Evolutionary conservation across 2,888 invertebrate genomes (phyloP).

Genomic region (Phyto melanocephala): DNA sequence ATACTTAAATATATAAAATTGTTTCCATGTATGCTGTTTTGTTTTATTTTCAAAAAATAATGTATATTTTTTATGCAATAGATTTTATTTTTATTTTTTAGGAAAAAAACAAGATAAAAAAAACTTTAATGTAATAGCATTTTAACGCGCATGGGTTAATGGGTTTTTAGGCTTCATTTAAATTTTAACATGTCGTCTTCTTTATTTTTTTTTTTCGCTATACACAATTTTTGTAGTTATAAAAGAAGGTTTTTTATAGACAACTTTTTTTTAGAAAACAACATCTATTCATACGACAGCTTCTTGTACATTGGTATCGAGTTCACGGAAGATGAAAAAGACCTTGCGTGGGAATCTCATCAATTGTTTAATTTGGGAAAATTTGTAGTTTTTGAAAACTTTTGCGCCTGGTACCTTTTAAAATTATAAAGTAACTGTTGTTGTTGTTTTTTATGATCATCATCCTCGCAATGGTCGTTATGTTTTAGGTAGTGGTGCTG

Average conservation of each 20-base stretch:
- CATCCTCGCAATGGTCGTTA: neutral
- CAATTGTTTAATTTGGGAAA: constrained; percentile 56
- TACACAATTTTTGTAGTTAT: neutral
- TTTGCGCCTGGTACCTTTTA: neutral
- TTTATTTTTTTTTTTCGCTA: neutral
- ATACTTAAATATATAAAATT: neutral
- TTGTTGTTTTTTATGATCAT: constrained; percentile 19
- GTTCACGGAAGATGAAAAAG: constrained; percentile 66
- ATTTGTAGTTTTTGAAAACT: constrained; percentile 28
- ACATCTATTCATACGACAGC: neutral
- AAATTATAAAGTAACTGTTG: constrained; percentile 6
- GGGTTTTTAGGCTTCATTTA: constrained; percentile 59
- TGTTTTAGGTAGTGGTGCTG: constrained; percentile 16
- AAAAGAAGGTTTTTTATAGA: neutral
- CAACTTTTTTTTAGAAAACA: neutral
- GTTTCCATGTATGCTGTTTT: neutral
- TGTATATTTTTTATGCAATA: constrained; percentile 37
- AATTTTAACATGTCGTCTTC: constrained; percentile 29
- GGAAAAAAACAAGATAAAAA: constrained; percentile 11
- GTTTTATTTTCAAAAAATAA: too few species aligned
- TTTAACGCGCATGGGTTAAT: constrained; percentile 60
- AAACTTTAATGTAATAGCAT: constrained; percentile 21
- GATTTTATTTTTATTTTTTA: constrained; percentile 37
- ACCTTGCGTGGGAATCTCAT: constrained; percentile 67
- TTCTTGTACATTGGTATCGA: neutral